A percentile compares a stretch with the other conserved stretches of the same genome.
Evolutionary conservation across 1,140 invertebrate genomes (phyloP).

Genomic region (Ceratoteleas bidentatus): DNA sequence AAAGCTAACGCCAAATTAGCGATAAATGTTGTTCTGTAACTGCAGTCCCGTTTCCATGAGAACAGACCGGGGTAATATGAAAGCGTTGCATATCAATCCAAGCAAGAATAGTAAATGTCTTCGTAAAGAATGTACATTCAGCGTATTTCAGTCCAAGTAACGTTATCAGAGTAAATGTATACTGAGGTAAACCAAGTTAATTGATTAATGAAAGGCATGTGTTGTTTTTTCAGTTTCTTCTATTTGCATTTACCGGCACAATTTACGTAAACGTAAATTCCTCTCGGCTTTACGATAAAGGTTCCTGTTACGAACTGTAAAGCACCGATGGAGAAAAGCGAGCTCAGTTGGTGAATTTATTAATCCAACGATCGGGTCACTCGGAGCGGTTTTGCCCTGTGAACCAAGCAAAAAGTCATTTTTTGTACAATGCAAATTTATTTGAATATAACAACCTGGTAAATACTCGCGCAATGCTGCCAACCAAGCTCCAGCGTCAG

Average conservation of each 20-base stretch:
- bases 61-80: neutral
- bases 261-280: no score
- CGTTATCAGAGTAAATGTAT: no score
- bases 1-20: neutral
- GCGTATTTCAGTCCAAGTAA: no score
- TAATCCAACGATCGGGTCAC: conserved; percentile 38
- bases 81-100: conserved; percentile 28
- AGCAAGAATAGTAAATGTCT: conserved; percentile 14
- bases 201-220: no score
- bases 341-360: conserved; percentile 50
- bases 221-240: no score
- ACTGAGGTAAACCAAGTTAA: neutral
- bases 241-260: no score
- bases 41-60: no score
- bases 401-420: no score
- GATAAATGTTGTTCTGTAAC: no score
- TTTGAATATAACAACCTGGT: conserved; percentile 25
- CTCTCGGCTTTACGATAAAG: no score
- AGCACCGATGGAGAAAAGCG: conserved; percentile 16
- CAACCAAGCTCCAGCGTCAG: neutral
- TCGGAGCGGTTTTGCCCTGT: neutral
- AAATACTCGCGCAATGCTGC: neutral
- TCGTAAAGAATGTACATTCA: conserved; percentile 37
- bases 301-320: no score
- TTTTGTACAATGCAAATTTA: conserved; percentile 19